Base-by-base conservation (phyloP, 2,888 invertebrate genomes). In the Cheilosia soror region DNA sequence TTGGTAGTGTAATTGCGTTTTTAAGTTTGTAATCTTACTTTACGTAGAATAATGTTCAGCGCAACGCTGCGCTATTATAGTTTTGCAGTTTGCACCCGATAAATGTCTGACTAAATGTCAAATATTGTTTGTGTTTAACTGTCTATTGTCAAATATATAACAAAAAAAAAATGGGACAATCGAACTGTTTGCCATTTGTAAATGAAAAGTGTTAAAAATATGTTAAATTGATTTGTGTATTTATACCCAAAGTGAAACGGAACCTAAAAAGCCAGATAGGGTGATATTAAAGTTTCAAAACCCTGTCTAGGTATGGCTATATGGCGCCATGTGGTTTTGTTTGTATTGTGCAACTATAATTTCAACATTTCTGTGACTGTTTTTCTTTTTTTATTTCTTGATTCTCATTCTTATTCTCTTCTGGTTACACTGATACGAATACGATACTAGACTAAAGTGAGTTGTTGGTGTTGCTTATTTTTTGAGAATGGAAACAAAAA, bases 291-390 rank as follows among this genome's bases (percentile, higher is more conserved):
- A 25, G 83, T 87, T 87, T 57, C n/a, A 40, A 62, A 66, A 37
- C 85, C 72, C 87, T 82, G 87, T 75, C 75, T 57, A 80, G 78
- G 37, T 11, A 11, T 37, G 13, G 44, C 15, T n/a, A 72, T 87
- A 87, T 87, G 88, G 88, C 88, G 88, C 88, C 88, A 87, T 85
- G 87, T 77, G 83, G 73, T 81, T 83, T 66, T 83, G 58, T 80
- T 82, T 87, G 84, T 84, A 68, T 87, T 87, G 72, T 77, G 60
- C 65, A 69, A 58, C 33, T 57, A 33, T 65, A 42, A 69, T 60
- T 71, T 40, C 51, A 63, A 68, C 53, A 73, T 63, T 66, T 72
- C 29, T 58, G 33, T 40, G 31, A 15, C 13, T 42, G 13, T 25
- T 25, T 20, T 25, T 55, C 63, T 40, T 53, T 58, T 53, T 47